phyloP scores from a whole-genome alignment of 2,888 invertebrate species.

The Caenorhabditis uteleia region DNA sequence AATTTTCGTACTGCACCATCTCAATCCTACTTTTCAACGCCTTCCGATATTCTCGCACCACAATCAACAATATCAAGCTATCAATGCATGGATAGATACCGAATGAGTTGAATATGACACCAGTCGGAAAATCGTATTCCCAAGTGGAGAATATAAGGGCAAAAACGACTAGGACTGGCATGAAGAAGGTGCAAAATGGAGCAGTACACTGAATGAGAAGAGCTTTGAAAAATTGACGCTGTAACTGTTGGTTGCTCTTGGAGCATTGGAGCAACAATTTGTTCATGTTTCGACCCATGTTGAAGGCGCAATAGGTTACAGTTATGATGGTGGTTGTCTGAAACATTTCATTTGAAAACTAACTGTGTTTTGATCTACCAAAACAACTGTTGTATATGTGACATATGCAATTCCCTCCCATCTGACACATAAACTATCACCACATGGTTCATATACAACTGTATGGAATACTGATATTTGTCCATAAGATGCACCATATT shows the following conservation, averaged over 20 bases:
- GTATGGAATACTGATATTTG: too few species aligned
- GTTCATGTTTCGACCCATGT: background rate
- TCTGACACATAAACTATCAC: too few species aligned
- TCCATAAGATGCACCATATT: too few species aligned
- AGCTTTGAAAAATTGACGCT: background rate
- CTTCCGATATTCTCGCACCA: too few species aligned
- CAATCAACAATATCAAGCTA: background rate
- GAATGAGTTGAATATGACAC: background rate
- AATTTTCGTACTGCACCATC: too few species aligned
- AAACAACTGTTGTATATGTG: too few species aligned
- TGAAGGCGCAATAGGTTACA: background rate
- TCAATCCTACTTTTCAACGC: too few species aligned
- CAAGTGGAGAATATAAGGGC: background rate
- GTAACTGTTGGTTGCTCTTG: background rate
- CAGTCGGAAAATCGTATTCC: background rate
- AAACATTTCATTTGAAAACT: too few species aligned
- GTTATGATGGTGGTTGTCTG: too few species aligned
- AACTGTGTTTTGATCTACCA: too few species aligned
- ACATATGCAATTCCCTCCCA: too few species aligned
- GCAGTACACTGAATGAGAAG: background rate
- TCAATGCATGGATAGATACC: background rate
- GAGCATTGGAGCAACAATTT: background rate
- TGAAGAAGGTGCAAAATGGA: background rate
- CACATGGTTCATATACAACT: too few species aligned
- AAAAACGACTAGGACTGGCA: background rate